phyloP scores from a whole-genome alignment of 2,113 vertebrate genomes.

The Microtus oregoni region DNA sequence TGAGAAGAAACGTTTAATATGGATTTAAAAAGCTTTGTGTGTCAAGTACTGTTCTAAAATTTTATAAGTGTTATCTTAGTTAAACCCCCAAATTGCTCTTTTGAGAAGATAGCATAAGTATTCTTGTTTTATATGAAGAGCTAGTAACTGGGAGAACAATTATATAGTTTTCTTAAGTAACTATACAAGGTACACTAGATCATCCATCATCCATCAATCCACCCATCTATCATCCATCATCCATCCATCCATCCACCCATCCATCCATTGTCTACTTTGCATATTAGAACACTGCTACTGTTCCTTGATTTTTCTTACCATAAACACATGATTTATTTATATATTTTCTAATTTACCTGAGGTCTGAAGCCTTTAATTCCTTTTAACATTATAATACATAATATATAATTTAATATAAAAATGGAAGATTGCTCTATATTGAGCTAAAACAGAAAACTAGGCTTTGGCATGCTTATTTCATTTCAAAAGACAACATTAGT shows the following conservation, averaged over 20 bases:
- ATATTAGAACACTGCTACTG: background rate
- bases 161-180: conserved; percentile 17
- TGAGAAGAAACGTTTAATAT: background rate
- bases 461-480: background rate
- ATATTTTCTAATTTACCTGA: background rate
- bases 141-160: background rate
- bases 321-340: background rate
- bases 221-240: no score
- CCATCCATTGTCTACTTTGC: background rate
- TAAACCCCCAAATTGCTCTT: background rate
- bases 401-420: conserved; percentile 40
- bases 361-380: background rate
- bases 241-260: no score
- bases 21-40: background rate
- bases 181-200: background rate
- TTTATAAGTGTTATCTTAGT: background rate
- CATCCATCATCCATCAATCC: no score
- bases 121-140: background rate
- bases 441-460: background rate
- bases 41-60: background rate
- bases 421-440: background rate
- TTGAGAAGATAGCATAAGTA: background rate
- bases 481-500: background rate
- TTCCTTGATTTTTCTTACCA: background rate
- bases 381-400: conserved; percentile 17